Evolutionary conservation across 2,113 vertebrate genomes (phyloP).

Genomic region (Elanoides forficatus): DNA sequence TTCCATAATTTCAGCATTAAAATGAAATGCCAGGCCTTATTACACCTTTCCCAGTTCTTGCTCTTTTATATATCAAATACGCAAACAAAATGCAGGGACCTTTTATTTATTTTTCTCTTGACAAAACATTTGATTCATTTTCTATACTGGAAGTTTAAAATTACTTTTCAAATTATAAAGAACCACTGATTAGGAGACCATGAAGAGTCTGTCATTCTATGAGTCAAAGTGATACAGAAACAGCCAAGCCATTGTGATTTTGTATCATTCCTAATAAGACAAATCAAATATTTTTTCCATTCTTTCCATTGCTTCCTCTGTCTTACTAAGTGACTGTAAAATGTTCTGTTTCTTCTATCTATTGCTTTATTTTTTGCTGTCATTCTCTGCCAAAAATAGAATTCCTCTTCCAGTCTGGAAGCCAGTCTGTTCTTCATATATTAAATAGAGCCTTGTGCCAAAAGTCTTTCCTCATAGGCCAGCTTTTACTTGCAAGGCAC

Average conservation of each 20-base stretch:
- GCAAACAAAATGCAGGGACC: neutral
- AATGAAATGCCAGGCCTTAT: neutral
- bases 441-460: neutral
- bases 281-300: neutral
- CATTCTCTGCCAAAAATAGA: neutral
- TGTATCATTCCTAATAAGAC: neutral
- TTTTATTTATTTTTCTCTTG: neutral
- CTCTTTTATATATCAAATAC: neutral
- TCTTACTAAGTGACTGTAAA: neutral
- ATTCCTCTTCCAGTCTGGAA: neutral
- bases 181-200: neutral
- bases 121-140: neutral
- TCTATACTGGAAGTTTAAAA: neutral
- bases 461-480: neutral
- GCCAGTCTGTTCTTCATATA: neutral
- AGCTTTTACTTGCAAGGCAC: neutral
- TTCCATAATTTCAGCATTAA: neutral
- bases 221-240: neutral
- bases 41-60: neutral
- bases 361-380: neutral
- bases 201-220: neutral
- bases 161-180: neutral
- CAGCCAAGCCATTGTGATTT: neutral
- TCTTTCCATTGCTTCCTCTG: neutral
- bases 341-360: neutral